A percentile compares a stretch with the other conserved stretches of the same genome.
Evolutionary conservation across 92 coral and sea anemone genomes (phyloP).

Genomic region (Phenganax subtilis): DNA sequence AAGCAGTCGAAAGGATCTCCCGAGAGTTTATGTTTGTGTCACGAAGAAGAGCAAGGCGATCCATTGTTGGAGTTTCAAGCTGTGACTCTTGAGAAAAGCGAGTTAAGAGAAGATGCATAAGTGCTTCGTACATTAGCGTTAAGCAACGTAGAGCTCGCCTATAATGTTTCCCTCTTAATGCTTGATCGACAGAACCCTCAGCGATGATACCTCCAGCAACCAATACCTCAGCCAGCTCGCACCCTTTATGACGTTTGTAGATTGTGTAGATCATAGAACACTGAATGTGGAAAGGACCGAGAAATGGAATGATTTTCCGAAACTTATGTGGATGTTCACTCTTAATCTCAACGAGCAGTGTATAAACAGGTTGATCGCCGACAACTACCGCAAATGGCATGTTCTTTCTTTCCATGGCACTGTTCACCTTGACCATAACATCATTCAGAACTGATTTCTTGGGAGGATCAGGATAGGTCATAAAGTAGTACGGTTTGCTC

Average conservation of each 20-base stretch:
- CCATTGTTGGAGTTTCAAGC: slow-evolving; percentile 15
- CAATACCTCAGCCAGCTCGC: slow-evolving; percentile 6
- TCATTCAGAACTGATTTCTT: slow-evolving; percentile 20
- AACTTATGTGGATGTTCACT: slow-evolving; percentile 21
- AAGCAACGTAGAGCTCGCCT: slow-evolving; percentile 25
- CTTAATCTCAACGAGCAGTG: slow-evolving; percentile 25
- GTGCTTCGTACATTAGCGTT: slow-evolving; percentile 25
- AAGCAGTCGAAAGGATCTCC: slow-evolving; percentile 10
- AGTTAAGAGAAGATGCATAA: slow-evolving; percentile 14
- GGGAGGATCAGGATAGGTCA: slow-evolving; percentile 34
- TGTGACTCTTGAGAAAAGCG: not conserved
- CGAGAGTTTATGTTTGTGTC: slow-evolving; percentile 14
- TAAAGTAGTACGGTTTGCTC: slow-evolving; percentile 11
- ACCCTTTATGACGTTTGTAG: slow-evolving; percentile 22
- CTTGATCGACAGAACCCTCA: slow-evolving; percentile 36
- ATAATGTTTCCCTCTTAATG: slow-evolving; percentile 26
- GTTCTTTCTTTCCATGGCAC: slow-evolving; percentile 6
- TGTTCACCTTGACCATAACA: slow-evolving; percentile 10
- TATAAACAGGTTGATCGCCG: slow-evolving; percentile 26
- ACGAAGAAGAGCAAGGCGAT: slow-evolving; percentile 10
- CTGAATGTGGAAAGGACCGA: slow-evolving; percentile 34
- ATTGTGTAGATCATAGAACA: slow-evolving; percentile 20
- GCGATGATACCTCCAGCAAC: slow-evolving; percentile 36
- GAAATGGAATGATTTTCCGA: slow-evolving; percentile 28
- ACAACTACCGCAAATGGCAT: slow-evolving; percentile 31